Conservation (phyloP, 2,888 invertebrate genomes). For the Cactoblastis cactorum region DNA sequence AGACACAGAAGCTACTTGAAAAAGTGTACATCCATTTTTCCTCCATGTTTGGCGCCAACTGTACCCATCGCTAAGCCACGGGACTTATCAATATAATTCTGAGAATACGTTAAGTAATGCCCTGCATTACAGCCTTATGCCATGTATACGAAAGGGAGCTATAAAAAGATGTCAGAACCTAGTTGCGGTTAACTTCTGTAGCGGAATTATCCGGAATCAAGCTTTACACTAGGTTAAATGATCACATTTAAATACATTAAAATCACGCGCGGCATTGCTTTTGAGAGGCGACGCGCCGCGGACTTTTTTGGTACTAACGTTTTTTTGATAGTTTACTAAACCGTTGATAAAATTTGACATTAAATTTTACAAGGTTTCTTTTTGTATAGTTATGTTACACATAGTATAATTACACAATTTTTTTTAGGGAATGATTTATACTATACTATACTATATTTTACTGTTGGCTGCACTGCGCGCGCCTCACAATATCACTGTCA, state of each 20-base stretch:
- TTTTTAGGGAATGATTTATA: too few species aligned
- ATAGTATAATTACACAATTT: too few species aligned
- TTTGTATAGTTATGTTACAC: too few species aligned
- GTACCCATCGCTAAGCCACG: slow-evolving; percentile 14
- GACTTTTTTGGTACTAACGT: slow-evolving; percentile 8
- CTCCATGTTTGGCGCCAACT: background rate
- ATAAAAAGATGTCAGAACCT: slow-evolving; percentile 58
- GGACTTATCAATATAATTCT: slow-evolving; percentile 32
- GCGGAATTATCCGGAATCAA: slow-evolving; percentile 60
- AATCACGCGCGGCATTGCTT: slow-evolving; percentile 19
- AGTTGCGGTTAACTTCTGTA: slow-evolving; percentile 54
- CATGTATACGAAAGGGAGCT: slow-evolving; percentile 83
- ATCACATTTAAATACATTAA: slow-evolving; percentile 46
- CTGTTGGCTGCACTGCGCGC: slow-evolving; percentile 17
- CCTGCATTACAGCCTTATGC: slow-evolving; percentile 82
- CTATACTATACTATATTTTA: background rate
- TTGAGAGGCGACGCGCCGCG: slow-evolving; percentile 13
- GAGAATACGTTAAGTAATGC: slow-evolving; percentile 64
- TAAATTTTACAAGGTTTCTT: background rate
- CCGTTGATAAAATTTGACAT: background rate
- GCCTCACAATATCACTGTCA: slow-evolving; percentile 34
- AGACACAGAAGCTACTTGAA: too few species aligned
- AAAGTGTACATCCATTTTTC: background rate
- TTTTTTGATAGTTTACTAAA: background rate
- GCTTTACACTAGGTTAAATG: slow-evolving; percentile 71